Conservation (phyloP, 2,113 vertebrate genomes). For the Gavialis gangeticus region DNA sequence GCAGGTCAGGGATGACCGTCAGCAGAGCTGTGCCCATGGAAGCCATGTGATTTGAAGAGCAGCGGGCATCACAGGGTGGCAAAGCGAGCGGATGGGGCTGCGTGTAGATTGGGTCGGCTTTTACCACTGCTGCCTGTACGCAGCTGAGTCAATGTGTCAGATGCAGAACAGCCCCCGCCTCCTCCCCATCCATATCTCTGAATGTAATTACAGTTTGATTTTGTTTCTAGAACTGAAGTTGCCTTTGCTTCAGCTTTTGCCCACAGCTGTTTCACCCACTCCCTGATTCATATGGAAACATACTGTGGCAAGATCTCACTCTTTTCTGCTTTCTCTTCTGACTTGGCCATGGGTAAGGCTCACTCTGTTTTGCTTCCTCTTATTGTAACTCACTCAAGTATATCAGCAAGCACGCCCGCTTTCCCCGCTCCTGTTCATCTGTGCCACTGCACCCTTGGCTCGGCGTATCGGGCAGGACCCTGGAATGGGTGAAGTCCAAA, state of each 20-base stretch:
- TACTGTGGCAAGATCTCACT: neutral
- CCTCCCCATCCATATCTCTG: neutral
- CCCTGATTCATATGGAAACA: neutral
- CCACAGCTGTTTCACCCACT: neutral
- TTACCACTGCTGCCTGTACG: neutral
- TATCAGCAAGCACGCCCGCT: neutral
- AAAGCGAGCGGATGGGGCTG: neutral
- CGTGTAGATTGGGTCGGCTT: neutral
- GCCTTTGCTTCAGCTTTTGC: neutral
- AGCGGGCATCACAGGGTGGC: neutral
- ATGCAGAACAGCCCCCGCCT: neutral
- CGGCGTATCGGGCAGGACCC: too few species aligned
- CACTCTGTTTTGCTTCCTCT: neutral
- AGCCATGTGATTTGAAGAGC: neutral
- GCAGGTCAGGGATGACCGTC: neutral
- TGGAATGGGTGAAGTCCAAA: too few species aligned
- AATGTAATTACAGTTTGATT: neutral
- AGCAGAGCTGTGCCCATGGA: neutral
- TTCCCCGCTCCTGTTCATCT: too few species aligned
- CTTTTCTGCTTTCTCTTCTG: neutral
- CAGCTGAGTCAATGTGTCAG: neutral
- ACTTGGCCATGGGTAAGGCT: neutral
- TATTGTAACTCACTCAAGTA: neutral
- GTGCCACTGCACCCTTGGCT: too few species aligned
- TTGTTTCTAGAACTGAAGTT: neutral